Conservation (phyloP, 2,113 vertebrate genomes). For the Ammodytes marinus region DNA sequence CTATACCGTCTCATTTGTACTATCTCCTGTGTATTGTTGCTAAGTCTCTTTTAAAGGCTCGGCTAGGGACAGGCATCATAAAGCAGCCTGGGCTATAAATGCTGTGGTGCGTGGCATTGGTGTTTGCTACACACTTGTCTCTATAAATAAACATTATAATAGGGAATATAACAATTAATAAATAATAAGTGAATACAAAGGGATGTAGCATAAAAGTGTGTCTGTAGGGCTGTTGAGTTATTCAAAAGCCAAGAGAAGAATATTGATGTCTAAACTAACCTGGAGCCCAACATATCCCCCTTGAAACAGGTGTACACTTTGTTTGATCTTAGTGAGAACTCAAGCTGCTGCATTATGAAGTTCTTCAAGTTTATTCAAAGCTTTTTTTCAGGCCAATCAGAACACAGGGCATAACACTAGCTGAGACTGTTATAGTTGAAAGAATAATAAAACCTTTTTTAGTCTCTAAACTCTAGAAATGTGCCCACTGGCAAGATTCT, state of each 20-base stretch:
- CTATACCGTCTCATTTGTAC: no score
- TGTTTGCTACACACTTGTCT: no score
- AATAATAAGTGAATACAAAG: neutral
- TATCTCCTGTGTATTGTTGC: no score
- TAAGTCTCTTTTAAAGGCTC: no score
- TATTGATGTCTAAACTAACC: slow-evolving; percentile 36
- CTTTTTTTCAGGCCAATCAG: slow-evolving; percentile 1
- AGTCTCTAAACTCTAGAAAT: slow-evolving; percentile 2
- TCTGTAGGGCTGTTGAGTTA: slow-evolving; percentile 7
- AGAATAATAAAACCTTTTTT: neutral
- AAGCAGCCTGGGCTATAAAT: no score
- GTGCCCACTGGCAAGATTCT: neutral
- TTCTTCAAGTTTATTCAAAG: slow-evolving; percentile 22
- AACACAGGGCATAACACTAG: neutral
- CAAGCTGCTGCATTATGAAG: slow-evolving; percentile 11
- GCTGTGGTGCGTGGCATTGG: no score
- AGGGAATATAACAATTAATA: no score
- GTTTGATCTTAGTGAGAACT: slow-evolving; percentile 16
- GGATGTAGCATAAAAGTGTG: neutral
- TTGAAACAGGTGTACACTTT: slow-evolving; percentile 24
- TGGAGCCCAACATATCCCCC: slow-evolving; percentile 13
- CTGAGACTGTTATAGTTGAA: slow-evolving; percentile 25
- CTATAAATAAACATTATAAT: no score
- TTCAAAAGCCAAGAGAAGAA: slow-evolving; percentile 16
- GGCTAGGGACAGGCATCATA: no score